phyloP scores from a whole-genome alignment of 2,888 invertebrate species.

The Teleiodes luculella region DNA sequence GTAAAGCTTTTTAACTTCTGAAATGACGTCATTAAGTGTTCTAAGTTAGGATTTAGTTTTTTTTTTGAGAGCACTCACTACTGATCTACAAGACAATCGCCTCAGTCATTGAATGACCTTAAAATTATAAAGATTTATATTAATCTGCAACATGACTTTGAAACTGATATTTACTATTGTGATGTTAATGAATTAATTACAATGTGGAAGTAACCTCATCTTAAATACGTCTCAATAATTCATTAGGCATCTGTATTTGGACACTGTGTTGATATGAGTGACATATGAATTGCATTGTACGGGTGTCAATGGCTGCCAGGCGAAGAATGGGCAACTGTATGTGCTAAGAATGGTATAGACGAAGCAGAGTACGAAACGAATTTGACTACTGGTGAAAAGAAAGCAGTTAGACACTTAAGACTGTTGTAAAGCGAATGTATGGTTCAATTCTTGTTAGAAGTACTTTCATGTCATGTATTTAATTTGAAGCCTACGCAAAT shows the following conservation, averaged over 20 bases:
- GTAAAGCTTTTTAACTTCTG: too few species aligned
- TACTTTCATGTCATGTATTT: too few species aligned
- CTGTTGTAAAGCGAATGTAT: background rate
- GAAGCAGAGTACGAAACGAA: slow-evolving; percentile 1
- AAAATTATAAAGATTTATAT: too few species aligned
- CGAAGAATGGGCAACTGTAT: slow-evolving; percentile 18
- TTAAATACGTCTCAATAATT: slow-evolving; percentile 39
- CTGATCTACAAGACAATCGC: too few species aligned
- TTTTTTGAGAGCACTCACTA: too few species aligned
- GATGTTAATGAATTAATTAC: slow-evolving; percentile 7
- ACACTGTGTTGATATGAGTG: slow-evolving; percentile 48
- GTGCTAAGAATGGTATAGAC: background rate
- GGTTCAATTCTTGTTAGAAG: too few species aligned
- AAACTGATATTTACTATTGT: slow-evolving; percentile 11
- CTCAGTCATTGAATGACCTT: too few species aligned
- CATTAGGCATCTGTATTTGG: slow-evolving; percentile 44
- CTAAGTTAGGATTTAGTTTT: too few species aligned
- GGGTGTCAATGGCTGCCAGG: slow-evolving; percentile 28
- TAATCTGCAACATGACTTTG: background rate
- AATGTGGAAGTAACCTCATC: slow-evolving; percentile 13
- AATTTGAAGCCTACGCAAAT: too few species aligned
- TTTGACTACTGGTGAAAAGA: background rate
- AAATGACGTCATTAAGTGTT: too few species aligned
- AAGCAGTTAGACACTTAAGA: background rate
- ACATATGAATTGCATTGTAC: slow-evolving; percentile 47